Conservation (phyloP, 2,113 vertebrate species). For the Lates calcarifer region DNA sequence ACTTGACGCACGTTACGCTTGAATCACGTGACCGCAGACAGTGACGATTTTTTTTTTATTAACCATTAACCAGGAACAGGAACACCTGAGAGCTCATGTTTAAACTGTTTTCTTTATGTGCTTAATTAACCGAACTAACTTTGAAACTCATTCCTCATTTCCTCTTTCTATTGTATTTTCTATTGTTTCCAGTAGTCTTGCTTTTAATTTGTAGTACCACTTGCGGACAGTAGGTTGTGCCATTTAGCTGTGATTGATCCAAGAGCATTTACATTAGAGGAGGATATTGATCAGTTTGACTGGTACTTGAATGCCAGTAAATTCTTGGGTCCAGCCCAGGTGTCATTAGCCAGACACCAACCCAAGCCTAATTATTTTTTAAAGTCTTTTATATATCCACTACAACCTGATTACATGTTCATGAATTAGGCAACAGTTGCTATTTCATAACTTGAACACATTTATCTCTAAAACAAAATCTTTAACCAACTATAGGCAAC, state of each 20-base stretch:
- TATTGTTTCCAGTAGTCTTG: neutral
- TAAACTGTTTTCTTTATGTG: too few species aligned
- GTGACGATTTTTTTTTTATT: neutral
- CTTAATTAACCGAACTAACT: neutral
- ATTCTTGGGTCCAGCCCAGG: neutral
- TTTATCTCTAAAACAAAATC: neutral
- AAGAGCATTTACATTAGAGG: neutral
- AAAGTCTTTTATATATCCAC: neutral
- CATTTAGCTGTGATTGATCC: conserved; percentile 6
- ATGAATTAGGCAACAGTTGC: conserved; percentile 7
- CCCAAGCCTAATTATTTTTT: neutral
- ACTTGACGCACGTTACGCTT: neutral
- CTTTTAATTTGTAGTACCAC: conserved; percentile 6
- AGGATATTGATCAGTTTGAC: neutral
- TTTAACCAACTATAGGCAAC: neutral
- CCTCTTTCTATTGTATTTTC: neutral
- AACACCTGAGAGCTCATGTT: neutral
- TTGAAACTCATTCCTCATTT: neutral
- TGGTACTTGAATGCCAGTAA: neutral
- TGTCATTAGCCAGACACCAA: neutral
- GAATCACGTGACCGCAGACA: conserved; percentile 20
- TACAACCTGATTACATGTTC: neutral
- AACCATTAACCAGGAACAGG: neutral
- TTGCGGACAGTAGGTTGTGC: neutral
- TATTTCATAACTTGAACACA: neutral